These are phyloP conservation scores for Cryptoleucopteryx plumbea DNA, from an alignment of 2,113 vertebrate genomes.

Conservation along the genomic window DNA sequence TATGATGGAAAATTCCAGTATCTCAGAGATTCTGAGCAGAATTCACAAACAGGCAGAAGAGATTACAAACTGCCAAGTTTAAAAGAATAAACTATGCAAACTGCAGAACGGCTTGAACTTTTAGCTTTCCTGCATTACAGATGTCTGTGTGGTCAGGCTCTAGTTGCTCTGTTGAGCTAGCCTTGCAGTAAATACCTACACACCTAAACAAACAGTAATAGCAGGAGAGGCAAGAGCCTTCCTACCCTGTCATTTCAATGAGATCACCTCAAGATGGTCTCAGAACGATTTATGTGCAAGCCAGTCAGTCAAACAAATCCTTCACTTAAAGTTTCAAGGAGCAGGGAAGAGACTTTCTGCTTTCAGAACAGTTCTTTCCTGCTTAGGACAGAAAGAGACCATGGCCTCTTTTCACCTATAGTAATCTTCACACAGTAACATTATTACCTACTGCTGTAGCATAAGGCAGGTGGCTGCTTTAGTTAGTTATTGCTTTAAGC, in stretches of 20 bases:
- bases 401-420: neutral
- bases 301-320: neutral
- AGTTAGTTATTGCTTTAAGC: neutral
- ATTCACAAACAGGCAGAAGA: neutral
- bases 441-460: neutral
- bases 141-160: neutral
- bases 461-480: neutral
- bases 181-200: neutral
- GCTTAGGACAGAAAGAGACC: neutral
- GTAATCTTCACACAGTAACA: neutral
- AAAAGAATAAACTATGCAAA: neutral
- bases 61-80: neutral
- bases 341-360: neutral
- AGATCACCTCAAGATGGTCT: neutral
- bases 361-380: neutral
- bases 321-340: neutral
- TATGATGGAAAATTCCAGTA: neutral
- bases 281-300: neutral
- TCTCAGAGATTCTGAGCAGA: neutral
- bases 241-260: neutral
- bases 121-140: neutral
- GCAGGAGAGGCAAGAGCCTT: neutral
- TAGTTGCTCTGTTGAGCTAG: neutral
- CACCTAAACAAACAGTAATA: neutral
- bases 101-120: slow-evolving; percentile 15